Evolutionary conservation across 2,888 invertebrate genomes (phyloP), one percentile per base, ranked within the genome.

Genomic region (Tetrapedia diversipes): DNA sequence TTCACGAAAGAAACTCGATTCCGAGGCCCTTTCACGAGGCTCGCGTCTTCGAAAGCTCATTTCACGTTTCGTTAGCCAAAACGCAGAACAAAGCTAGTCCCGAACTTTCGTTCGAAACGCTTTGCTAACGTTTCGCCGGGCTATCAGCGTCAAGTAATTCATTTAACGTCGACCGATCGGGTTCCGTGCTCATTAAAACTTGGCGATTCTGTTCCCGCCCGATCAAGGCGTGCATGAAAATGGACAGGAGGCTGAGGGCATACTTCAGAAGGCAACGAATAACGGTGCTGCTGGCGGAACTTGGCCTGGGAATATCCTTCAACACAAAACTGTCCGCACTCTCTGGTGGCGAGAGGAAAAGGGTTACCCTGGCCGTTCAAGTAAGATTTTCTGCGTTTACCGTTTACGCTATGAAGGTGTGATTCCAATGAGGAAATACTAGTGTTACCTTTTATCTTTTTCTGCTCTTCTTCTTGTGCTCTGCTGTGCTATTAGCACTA

Each of bases 341-440:
- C 47, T 98, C 98, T 0, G 98, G 98, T 0, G 98, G 98, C 0
- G 98, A 98, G 92, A 94, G 95, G 88, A 97, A 97, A 89, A 93
- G 97, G 81, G 93, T 98, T 0, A 95, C 97, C 3, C 94, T 99
- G 84, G 98, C 98, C 65, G 96, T 97, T 68, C 97, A 98, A 59
- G 81, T 82, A 73, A 81, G 71, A 39, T 22, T 24, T 32, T 11
- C 1, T 27, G 14, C 8, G 4, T 14, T 19, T n/a, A n/a, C n/a
- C n/a, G n/a, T n/a, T n/a, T n/a, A n/a, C n/a, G n/a, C n/a, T n/a
- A n/a, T n/a, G n/a, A n/a, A n/a, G n/a, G n/a, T n/a, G n/a, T n/a
- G n/a, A n/a, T n/a, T n/a, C n/a, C n/a, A n/a, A n/a, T n/a, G n/a
- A n/a, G n/a, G n/a, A n/a, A n/a, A n/a, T n/a, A n/a, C n/a, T n/a